Base-by-base conservation (phyloP, 2,113 vertebrate genomes). In the Pachypanchax playfairii region DNA sequence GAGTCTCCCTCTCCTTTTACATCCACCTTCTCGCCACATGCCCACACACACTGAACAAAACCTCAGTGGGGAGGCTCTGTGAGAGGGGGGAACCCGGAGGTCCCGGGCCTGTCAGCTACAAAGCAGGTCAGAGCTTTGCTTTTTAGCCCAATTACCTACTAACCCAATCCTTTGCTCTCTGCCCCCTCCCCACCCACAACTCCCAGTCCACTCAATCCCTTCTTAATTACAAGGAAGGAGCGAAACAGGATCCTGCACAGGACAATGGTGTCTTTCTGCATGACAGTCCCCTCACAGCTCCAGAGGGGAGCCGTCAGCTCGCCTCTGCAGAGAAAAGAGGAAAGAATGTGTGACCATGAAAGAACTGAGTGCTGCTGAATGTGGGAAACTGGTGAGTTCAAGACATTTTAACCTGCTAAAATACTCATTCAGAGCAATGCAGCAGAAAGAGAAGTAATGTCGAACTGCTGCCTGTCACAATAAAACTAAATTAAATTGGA, bases 201-300 rank as follows among this genome's bases (percentile, higher is more conserved):
- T 63, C 75, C 60, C 66, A 46, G 12, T 38, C 84, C 73, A 66
- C 70, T 81, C 87, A 87, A 88, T 77, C 85, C 82, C 83, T 87
- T 91, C 89, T 90, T 91, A 90, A 91, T 91, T 88, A 91, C 88
- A 90, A 84, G 78, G 76, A 87, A 84, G 70, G 62, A 77, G 58
- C 84, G 89, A 92, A 93, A 91, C 73, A 62, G 65, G 87, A 91
- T 87, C 86, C 79, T 63, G 72, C 26, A 26, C 76, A 24, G 78
- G 67, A 91, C 89, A 92, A 92, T 88, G 55, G 86, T 85, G 87
- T 89, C 89, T 89, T 91, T 92, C 90, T 90, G 87, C 87, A 87
- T 86, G 88, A 91, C 89, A 79, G 89, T 87, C 82, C 72, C 86
- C 87, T 89, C 87, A 86, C 66, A 52, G 82, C 64, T 42, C 71